These are phyloP conservation scores for Noctua comes DNA, from an alignment of 2,888 invertebrate genomes.

Conservation along the genomic window DNA sequence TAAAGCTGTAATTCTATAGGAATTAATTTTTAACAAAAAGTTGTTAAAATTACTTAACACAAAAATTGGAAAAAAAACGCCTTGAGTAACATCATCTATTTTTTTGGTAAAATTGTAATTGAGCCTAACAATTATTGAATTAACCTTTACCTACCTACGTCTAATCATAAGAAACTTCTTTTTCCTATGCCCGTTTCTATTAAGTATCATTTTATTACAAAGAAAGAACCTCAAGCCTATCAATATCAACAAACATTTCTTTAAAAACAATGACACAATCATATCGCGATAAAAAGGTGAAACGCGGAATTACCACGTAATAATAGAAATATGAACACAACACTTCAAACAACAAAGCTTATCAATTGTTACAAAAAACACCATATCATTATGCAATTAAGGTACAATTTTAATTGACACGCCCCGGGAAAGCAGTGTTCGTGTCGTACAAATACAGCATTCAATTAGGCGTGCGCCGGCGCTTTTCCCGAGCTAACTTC, in stretches of 20 bases:
- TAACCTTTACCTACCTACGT: neutral
- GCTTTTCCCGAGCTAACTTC: constrained; percentile 69
- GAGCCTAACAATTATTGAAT: neutral
- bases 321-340: constrained; percentile 59
- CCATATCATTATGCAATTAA: constrained; percentile 50
- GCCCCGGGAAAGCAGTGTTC: constrained; percentile 67
- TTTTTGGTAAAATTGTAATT: constrained; percentile 9
- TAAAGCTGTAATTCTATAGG: constrained; percentile 34
- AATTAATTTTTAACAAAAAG: constrained; percentile 39
- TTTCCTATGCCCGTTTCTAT: neutral
- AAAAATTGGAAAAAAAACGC: neutral
- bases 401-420: constrained; percentile 60
- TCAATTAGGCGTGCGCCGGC: constrained; percentile 66
- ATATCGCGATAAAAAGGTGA: constrained; percentile 60
- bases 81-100: neutral
- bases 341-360: constrained; percentile 30
- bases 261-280: constrained; percentile 52
- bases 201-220: neutral
- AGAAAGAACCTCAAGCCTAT: constrained; percentile 29
- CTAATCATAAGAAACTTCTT: neutral
- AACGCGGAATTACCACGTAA: constrained; percentile 60
- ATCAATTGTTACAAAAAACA: constrained; percentile 38
- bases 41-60: neutral
- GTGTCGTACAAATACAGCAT: constrained; percentile 64
- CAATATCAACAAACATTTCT: constrained; percentile 47